Conservation (phyloP, 2,113 vertebrate species). For the Dendropsophus ebraccatus region DNA sequence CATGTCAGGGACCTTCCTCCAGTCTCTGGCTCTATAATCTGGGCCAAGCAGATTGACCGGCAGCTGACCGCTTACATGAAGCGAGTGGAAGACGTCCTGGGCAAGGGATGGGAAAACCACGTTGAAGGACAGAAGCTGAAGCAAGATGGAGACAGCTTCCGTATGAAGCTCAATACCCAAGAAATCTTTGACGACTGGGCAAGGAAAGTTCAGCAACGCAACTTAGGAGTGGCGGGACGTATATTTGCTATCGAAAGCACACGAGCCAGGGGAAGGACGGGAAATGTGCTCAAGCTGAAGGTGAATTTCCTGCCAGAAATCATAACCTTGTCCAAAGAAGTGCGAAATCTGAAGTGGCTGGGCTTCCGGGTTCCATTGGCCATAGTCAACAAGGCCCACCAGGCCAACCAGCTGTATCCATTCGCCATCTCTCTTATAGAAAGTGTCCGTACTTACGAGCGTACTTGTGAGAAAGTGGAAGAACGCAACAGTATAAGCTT, state of each 20-base stretch:
- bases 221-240: slow-evolving; percentile 94
- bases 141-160: slow-evolving; percentile 97
- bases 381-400: slow-evolving; percentile 98
- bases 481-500: slow-evolving; percentile 90
- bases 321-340: slow-evolving; percentile 96
- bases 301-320: slow-evolving; percentile 99
- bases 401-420: slow-evolving; percentile 96
- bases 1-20: slow-evolving; percentile 95
- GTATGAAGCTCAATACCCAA: slow-evolving; percentile 97
- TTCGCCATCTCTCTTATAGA: slow-evolving; percentile 98
- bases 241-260: slow-evolving; percentile 97
- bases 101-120: slow-evolving; percentile 98
- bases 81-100: slow-evolving; percentile 95
- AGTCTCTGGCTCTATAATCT: slow-evolving; percentile 96
- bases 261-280: slow-evolving; percentile 87
- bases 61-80: slow-evolving; percentile 99
- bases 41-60: slow-evolving; percentile 98
- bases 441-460: slow-evolving; percentile 94
- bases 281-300: slow-evolving; percentile 93
- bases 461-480: slow-evolving; percentile 97
- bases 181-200: slow-evolving; percentile 99
- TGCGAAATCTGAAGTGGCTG: slow-evolving; percentile 97
- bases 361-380: slow-evolving; percentile 95
- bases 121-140: slow-evolving; percentile 98
- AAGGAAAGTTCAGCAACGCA: slow-evolving; percentile 96